Evolutionary conservation across 2,888 invertebrate genomes (phyloP).

Genomic region (Brenthis daphne): DNA sequence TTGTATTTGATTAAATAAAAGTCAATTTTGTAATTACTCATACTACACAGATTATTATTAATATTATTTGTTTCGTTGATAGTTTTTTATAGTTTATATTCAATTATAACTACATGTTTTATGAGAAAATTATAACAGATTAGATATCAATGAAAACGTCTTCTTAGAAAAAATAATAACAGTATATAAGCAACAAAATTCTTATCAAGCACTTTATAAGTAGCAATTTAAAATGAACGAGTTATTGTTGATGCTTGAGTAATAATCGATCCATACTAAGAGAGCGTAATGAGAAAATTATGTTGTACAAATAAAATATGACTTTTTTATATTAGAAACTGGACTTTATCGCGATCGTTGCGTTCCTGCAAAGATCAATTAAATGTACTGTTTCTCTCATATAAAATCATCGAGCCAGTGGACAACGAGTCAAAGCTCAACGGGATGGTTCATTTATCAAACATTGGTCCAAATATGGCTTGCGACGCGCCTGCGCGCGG

Average conservation of each 20-base stretch:
- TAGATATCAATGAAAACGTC: background rate
- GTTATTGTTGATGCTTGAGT: conserved; percentile 24
- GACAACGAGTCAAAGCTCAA: conserved; percentile 20
- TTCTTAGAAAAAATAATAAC: conserved; percentile 14
- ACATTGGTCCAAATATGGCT: conserved; percentile 57
- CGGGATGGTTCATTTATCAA: conserved; percentile 51
- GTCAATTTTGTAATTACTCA: too few species aligned
- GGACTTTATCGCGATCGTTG: conserved; percentile 27
- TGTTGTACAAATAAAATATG: conserved; percentile 30
- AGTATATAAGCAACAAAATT: conserved; percentile 20
- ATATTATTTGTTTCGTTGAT: too few species aligned
- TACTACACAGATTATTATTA: too few species aligned
- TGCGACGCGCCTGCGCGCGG: conserved; percentile 60
- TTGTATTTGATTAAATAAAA: too few species aligned
- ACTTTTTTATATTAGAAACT: conserved; percentile 28
- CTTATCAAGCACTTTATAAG: conserved; percentile 26
- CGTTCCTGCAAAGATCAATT: conserved; percentile 31
- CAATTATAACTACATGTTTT: background rate
- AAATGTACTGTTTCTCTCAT: conserved; percentile 25
- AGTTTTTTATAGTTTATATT: background rate
- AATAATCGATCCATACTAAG: conserved; percentile 29
- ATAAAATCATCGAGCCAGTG: conserved; percentile 14
- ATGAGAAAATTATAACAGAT: background rate
- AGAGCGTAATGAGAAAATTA: conserved; percentile 35
- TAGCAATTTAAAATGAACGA: conserved; percentile 28